Percentiles rank a stretch among this genome's conserved stretches.
Evolutionary conservation across 2,888 invertebrate genomes (phyloP).

Genomic region (Polia nebulosa): DNA sequence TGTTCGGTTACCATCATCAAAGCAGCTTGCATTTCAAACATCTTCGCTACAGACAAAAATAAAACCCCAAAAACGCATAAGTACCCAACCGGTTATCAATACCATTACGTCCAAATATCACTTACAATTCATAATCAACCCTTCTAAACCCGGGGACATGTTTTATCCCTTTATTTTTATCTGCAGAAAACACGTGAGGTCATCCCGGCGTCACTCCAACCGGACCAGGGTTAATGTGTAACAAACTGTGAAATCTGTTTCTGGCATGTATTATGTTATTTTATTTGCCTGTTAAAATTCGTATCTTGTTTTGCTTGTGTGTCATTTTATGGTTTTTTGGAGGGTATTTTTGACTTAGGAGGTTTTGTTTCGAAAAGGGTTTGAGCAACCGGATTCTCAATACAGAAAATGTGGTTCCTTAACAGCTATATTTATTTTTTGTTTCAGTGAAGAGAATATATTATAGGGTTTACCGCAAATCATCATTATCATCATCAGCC

Average conservation of each 20-base stretch:
- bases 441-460: no score
- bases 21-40: neutral
- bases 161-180: slow-evolving; percentile 59
- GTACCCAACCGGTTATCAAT: slow-evolving; percentile 39
- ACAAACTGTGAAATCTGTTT: slow-evolving; percentile 56
- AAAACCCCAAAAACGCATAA: neutral
- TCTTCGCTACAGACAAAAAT: slow-evolving; percentile 16
- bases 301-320: slow-evolving; percentile 42
- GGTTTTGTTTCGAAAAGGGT: slow-evolving; percentile 1
- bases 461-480: no score
- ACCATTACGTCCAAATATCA: slow-evolving; percentile 25
- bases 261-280: slow-evolving; percentile 35
- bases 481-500: no score
- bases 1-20: neutral
- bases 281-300: slow-evolving; percentile 38
- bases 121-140: slow-evolving; percentile 47
- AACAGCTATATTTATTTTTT: no score
- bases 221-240: slow-evolving; percentile 37
- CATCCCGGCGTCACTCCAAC: slow-evolving; percentile 18
- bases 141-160: slow-evolving; percentile 37
- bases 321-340: slow-evolving; percentile 21
- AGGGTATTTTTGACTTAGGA: slow-evolving; percentile 41
- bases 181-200: slow-evolving; percentile 45
- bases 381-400: neutral
- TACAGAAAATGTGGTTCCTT: neutral